phyloP scores from a whole-genome alignment of 2,888 invertebrate species.

The Metallyticus violacea region DNA sequence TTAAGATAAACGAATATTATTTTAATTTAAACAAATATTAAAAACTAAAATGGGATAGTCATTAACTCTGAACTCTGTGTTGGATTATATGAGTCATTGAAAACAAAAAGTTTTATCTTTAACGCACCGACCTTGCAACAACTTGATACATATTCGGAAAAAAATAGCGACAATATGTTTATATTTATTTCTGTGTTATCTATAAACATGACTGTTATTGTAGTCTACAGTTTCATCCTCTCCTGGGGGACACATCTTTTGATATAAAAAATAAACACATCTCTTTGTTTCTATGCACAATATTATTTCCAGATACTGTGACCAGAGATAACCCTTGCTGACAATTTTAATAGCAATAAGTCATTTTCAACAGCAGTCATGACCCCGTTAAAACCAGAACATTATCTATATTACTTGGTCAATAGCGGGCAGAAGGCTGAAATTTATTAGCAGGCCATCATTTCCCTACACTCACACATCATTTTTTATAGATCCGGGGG shows the following conservation, averaged over 20 bases:
- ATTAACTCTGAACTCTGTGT: too few species aligned
- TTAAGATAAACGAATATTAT: too few species aligned
- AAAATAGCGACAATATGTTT: too few species aligned
- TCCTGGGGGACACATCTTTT: not conserved
- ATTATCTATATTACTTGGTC: not conserved
- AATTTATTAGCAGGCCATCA: slow-evolving; percentile 5
- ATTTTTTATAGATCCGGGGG: slow-evolving; percentile 8
- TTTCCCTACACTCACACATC: slow-evolving; percentile 1
- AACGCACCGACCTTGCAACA: too few species aligned
- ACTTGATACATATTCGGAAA: too few species aligned
- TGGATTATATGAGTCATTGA: too few species aligned
- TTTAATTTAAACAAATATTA: too few species aligned
- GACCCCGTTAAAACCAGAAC: not conserved
- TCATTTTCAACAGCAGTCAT: not conserved
- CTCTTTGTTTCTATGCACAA: not conserved
- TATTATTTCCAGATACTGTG: not conserved
- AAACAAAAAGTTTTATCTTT: too few species aligned
- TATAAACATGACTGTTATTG: too few species aligned
- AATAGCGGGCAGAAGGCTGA: not conserved
- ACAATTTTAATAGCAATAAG: slow-evolving; percentile 5
- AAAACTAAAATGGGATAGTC: too few species aligned
- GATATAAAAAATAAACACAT: not conserved
- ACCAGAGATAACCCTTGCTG: not conserved
- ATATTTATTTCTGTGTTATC: too few species aligned
- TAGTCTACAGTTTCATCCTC: not conserved